Evolutionary conservation across 2,888 invertebrate species (phyloP), one percentile per base, ranked within the genome.

Genomic region (Brassicogethes aeneus): DNA sequence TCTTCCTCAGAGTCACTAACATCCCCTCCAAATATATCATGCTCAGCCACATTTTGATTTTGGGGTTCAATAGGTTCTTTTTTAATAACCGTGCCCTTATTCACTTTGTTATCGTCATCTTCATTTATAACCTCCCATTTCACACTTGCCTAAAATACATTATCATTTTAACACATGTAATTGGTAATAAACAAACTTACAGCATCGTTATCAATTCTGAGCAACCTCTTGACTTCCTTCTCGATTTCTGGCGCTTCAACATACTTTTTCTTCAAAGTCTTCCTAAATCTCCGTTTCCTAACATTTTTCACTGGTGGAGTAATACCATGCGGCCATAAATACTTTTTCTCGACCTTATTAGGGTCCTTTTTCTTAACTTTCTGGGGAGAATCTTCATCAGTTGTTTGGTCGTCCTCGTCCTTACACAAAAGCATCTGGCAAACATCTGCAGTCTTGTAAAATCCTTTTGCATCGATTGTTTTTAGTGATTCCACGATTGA

Each of bases 241-340:
- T 99, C 97, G 49, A 96, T 93, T 71, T 97, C 96, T 1, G 96
- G 95, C 15, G 93, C 91, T 69, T 96, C 96, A 1, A 91, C 90
- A 69, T 88, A 91, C 69, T 97, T 99, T 66, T 99, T 99, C 64
- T 91, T 92, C 16, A 96, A 66, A 0, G 94, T 95, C 71, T 95
- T 95, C 23, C 96, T 77, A 60, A 96, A 96, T 42, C 96, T 76
- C 40, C 94, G 76, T 53, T 88, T 88, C 7, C 96, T 75, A 0
- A 94, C 90, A 70, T 97, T 97, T 66, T 97, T 99, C 42, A 94
- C 74, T 0, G 97, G 95, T 0, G 95, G 93, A 2, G 96, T 93
- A 34, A 99, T 72, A 23, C 99, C 99, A 68, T 99, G 97, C 0
- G 93, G 94, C 79, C 81, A 94, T 2, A 93, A 71, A 68, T 85